phyloP scores from a whole-genome alignment of 2,797 vertebrate species.

The Spinus pinus region DNA sequence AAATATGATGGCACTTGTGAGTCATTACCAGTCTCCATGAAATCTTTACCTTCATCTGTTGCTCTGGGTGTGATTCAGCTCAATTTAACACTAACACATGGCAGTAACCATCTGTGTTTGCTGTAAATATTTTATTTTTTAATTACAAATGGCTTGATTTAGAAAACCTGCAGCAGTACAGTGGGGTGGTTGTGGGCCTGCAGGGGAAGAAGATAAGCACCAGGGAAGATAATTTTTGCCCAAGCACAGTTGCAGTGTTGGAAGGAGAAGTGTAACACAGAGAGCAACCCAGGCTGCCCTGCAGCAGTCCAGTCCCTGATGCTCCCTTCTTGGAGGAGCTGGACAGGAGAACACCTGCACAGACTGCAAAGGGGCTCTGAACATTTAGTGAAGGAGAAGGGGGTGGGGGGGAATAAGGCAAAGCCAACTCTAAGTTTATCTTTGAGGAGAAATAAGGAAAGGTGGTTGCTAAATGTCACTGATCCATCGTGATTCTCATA shows the following conservation, averaged over 20 bases:
- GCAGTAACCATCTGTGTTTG: conserved; percentile 64
- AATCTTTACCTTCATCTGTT: conserved; percentile 54
- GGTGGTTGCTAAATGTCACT: not conserved
- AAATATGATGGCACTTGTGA: conserved; percentile 30
- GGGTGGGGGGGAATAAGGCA: too few relatives aligned
- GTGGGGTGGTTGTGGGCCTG: not conserved
- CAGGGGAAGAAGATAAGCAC: not conserved
- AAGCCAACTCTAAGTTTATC: not conserved
- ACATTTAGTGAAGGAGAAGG: not conserved
- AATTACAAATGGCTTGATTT: conserved; percentile 53
- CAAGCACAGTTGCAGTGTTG: not conserved
- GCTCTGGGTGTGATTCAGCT: conserved; percentile 60
- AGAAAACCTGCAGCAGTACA: not conserved
- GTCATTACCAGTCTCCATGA: conserved; percentile 45
- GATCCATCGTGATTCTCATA: not conserved
- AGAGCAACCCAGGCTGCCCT: not conserved
- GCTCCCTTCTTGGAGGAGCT: not conserved
- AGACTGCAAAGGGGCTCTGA: not conserved
- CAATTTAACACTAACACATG: conserved; percentile 53
- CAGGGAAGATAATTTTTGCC: not conserved
- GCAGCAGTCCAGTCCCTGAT: not conserved
- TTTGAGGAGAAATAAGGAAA: not conserved
- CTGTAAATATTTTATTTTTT: conserved; percentile 66
- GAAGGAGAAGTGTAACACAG: not conserved
- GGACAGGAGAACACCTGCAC: not conserved